Conservation (phyloP, 1,140 invertebrate genomes). For the Temnothorax nylanderi region DNA sequence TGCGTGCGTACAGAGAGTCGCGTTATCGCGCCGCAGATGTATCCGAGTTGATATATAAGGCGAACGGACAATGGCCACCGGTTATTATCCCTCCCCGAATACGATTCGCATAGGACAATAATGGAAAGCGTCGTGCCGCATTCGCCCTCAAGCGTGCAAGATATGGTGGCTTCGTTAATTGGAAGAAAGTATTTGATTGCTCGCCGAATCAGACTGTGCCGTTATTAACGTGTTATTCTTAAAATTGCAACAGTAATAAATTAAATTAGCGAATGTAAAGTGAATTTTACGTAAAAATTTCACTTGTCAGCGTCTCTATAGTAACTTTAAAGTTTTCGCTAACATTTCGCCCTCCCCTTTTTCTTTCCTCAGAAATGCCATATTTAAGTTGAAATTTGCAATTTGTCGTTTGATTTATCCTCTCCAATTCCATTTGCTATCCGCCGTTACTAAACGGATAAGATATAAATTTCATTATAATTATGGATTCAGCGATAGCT, state of each 20-base stretch:
- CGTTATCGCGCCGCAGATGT: slow-evolving; percentile 31
- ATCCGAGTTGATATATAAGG: slow-evolving; percentile 7
- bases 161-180: slow-evolving; percentile 51
- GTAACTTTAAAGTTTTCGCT: background rate
- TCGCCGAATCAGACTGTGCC: slow-evolving; percentile 27
- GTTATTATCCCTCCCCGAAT: slow-evolving; percentile 62
- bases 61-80: slow-evolving; percentile 47
- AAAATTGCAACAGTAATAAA: background rate
- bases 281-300: background rate
- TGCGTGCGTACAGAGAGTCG: background rate
- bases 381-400: background rate
- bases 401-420: background rate
- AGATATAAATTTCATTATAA: background rate
- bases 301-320: background rate
- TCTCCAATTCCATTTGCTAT: background rate
- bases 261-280: background rate
- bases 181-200: slow-evolving; percentile 56
- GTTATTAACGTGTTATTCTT: background rate
- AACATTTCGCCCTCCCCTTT: background rate
- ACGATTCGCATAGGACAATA: slow-evolving; percentile 59
- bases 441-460: background rate
- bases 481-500: slow-evolving; percentile 8
- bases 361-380: background rate
- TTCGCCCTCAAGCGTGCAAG: slow-evolving; percentile 50
- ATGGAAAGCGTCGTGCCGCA: slow-evolving; percentile 61